These are phyloP conservation scores for Nomada hirtipes DNA, from an alignment of 2,888 invertebrate species.

Conservation along the genomic window DNA sequence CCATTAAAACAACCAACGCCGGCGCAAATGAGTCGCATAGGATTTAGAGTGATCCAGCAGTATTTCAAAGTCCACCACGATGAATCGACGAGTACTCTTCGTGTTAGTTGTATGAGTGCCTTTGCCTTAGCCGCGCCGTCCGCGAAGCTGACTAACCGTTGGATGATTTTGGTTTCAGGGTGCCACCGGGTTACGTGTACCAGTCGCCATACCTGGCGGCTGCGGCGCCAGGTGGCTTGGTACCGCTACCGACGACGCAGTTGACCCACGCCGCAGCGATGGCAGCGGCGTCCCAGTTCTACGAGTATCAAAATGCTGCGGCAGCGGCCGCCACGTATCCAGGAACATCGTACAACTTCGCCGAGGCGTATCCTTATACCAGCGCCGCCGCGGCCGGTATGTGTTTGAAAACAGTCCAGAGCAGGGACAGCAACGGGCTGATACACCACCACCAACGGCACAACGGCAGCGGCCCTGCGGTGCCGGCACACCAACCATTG, in stretches of 20 bases:
- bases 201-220: conserved; percentile 90
- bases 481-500: conserved; percentile 78
- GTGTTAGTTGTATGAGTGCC: conserved; percentile 56
- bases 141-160: conserved; percentile 24
- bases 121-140: not conserved
- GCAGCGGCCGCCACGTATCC: conserved; percentile 90
- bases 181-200: conserved; percentile 92
- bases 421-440: conserved; percentile 76
- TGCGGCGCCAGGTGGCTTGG: conserved; percentile 88
- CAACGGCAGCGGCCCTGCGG: conserved; percentile 73
- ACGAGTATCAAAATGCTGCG: conserved; percentile 92
- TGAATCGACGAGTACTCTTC: conserved; percentile 42
- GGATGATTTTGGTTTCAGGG: conserved; percentile 83
- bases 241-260: conserved; percentile 87
- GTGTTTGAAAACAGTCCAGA: conserved; percentile 80
- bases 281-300: conserved; percentile 92
- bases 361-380: conserved; percentile 89
- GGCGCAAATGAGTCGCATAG: too few relatives aligned
- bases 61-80: conserved; percentile 23
- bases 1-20: too few relatives aligned
- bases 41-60: too few relatives aligned
- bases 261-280: conserved; percentile 91
- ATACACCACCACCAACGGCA: conserved; percentile 71
- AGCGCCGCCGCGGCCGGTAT: conserved; percentile 88
- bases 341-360: conserved; percentile 90